phyloP scores from a whole-genome alignment of 2,797 vertebrate genomes.

The Gymnothorax javanicus region DNA sequence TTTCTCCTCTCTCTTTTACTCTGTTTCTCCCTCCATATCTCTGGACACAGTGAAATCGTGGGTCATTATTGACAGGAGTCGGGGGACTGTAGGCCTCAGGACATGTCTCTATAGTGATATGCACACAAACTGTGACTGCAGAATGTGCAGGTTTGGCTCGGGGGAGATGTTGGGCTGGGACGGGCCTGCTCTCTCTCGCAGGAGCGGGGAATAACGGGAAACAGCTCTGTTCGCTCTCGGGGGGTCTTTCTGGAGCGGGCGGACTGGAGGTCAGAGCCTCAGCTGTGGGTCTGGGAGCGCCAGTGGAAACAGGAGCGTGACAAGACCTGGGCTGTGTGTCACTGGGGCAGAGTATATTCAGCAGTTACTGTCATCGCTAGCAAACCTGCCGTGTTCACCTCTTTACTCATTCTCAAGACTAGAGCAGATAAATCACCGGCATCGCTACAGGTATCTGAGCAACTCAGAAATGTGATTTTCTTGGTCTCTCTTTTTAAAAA shows the following conservation, averaged over 20 bases:
- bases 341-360: background rate
- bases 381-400: background rate
- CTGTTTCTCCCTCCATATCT: background rate
- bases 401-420: background rate
- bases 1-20: no score
- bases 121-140: background rate
- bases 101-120: background rate
- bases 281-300: background rate
- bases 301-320: constrained; percentile 6
- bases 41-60: background rate
- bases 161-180: background rate
- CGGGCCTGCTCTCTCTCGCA: background rate
- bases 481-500: background rate
- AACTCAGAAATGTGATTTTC: background rate
- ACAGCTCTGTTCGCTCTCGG: background rate
- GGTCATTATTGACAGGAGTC: background rate
- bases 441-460: background rate
- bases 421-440: background rate
- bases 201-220: background rate
- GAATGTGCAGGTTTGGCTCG: background rate
- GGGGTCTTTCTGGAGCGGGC: background rate
- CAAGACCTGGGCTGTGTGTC: background rate
- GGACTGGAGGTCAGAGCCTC: background rate
- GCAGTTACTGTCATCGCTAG: background rate
- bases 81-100: background rate